A percentile compares a stretch with the other conserved stretches of the same genome.
phyloP scores from a whole-genome alignment of 1,140 invertebrate genomes.

The Drosophila bocqueti region DNA sequence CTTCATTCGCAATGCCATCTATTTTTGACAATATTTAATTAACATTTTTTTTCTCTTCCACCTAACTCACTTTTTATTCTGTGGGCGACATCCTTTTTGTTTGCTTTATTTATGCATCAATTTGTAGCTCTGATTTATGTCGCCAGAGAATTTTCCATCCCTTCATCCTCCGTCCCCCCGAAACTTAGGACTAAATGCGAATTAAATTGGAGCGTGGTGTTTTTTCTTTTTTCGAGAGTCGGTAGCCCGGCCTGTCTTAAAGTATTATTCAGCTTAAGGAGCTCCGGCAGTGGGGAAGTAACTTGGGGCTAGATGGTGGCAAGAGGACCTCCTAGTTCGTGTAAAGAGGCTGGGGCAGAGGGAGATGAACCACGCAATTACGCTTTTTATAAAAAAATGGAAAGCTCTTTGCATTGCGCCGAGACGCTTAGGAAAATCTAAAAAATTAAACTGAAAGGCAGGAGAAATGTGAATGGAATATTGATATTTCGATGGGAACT shows the following conservation, averaged over 20 bases:
- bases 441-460: constrained; percentile 52
- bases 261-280: constrained; percentile 73
- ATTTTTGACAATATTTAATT: constrained; percentile 80
- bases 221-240: constrained; percentile 37
- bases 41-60: constrained; percentile 56
- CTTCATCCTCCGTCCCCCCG: background rate
- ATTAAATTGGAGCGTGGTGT: constrained; percentile 73
- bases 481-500: constrained; percentile 13
- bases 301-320: constrained; percentile 20
- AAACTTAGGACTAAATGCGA: constrained; percentile 62
- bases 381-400: constrained; percentile 30
- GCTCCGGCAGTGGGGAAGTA: constrained; percentile 2
- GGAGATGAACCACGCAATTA: constrained; percentile 68
- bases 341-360: background rate
- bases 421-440: constrained; percentile 66
- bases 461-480: constrained; percentile 38
- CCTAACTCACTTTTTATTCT: constrained; percentile 33
- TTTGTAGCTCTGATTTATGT: constrained; percentile 81
- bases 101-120: constrained; percentile 78
- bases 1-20: constrained; percentile 51
- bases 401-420: constrained; percentile 48
- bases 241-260: constrained; percentile 64
- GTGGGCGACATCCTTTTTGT: constrained; percentile 60
- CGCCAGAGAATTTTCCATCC: constrained; percentile 47
- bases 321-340: background rate